phyloP scores from a whole-genome alignment of 2,113 vertebrate genomes.

The Bolborhynchus lineola region DNA sequence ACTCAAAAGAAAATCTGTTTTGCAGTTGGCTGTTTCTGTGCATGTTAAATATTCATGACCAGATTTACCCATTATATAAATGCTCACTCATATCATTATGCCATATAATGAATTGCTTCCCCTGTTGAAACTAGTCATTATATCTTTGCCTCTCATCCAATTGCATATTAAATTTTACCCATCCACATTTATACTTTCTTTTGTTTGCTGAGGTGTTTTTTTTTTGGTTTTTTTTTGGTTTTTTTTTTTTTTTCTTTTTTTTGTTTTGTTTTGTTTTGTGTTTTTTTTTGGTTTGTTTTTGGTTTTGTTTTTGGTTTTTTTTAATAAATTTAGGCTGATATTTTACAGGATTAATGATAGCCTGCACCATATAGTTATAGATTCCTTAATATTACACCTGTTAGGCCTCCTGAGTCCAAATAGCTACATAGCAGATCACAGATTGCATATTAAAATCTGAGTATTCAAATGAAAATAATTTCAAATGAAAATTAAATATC shows the following conservation, averaged over 20 bases:
- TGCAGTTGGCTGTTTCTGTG: neutral
- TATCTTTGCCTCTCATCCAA: neutral
- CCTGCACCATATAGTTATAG: neutral
- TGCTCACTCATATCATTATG: neutral
- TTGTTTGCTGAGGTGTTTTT: neutral
- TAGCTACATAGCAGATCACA: neutral
- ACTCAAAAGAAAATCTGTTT: neutral
- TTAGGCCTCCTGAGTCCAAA: neutral
- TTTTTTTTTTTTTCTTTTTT: neutral
- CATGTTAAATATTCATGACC: conserved; percentile 3
- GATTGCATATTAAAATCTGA: neutral
- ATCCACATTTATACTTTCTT: neutral
- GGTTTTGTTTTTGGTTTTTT: neutral
- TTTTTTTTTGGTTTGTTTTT: fast-evolving
- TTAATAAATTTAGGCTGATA: neutral
- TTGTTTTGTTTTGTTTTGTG: neutral
- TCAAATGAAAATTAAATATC: neutral
- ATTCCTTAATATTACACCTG: neutral
- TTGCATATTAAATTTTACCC: neutral
- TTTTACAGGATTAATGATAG: neutral
- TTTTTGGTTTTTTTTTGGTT: no score
- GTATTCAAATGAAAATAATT: neutral
- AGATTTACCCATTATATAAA: neutral
- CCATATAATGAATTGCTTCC: neutral
- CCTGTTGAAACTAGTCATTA: neutral